Evolutionary conservation across 2,888 invertebrate genomes (phyloP).

Genomic region (Hirtodrosophila alboralis): DNA sequence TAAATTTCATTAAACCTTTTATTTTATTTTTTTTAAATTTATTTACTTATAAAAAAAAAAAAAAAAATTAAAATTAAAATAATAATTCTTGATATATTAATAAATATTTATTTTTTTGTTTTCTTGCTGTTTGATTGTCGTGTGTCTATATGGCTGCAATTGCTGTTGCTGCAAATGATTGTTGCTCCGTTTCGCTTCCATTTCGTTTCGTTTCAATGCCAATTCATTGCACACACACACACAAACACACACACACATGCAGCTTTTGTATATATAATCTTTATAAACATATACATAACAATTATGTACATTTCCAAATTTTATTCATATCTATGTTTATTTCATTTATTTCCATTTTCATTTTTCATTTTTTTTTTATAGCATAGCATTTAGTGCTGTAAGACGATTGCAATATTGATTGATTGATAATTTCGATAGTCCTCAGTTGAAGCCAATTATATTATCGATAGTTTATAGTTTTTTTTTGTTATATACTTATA

Average conservation of each 20-base stretch:
- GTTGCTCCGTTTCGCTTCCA: constrained; percentile 17
- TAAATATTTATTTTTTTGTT: constrained; percentile 4
- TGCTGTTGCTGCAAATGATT: constrained; percentile 4
- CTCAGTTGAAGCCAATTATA: too few relatives aligned
- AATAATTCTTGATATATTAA: background rate
- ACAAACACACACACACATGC: too few relatives aligned
- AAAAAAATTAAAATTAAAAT: too few relatives aligned
- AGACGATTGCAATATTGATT: too few relatives aligned
- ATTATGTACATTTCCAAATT: constrained; percentile 3
- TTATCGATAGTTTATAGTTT: too few relatives aligned
- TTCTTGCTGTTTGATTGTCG: constrained; percentile 12
- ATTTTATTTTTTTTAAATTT: background rate
- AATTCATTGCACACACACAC: constrained; percentile 22
- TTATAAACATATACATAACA: constrained; percentile 7
- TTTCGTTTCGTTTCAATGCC: constrained; percentile 26
- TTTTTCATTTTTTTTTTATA: too few relatives aligned
- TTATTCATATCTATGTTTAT: constrained; percentile 1
- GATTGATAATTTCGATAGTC: too few relatives aligned
- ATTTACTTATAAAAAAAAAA: too few relatives aligned
- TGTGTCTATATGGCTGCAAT: constrained; percentile 1
- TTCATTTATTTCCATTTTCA: constrained; percentile 1
- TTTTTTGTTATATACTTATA: too few relatives aligned
- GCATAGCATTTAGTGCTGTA: too few relatives aligned
- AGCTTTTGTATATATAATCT: constrained; percentile 12
- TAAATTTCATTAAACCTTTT: constrained; percentile 31